Conservation (phyloP, 1,140 invertebrate species). For the Conus ventricosus region DNA sequence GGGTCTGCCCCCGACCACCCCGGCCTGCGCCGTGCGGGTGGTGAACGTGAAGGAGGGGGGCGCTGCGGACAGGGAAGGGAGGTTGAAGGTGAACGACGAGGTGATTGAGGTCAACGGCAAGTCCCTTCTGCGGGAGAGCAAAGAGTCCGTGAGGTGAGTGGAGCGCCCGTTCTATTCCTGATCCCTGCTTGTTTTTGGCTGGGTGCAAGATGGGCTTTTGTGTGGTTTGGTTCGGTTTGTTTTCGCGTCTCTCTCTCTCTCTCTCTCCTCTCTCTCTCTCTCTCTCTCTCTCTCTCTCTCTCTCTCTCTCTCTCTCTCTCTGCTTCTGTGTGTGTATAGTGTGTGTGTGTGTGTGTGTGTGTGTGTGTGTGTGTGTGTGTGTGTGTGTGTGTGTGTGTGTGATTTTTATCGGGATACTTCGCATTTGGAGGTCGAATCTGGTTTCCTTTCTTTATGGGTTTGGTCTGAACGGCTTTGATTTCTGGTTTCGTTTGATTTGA, state of each 20-base stretch:
- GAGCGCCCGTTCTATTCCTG: too few relatives aligned
- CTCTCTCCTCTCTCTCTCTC: not conserved
- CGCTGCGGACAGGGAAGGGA: constrained; percentile 45
- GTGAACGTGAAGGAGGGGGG: constrained; percentile 51
- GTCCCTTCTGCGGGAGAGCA: constrained; percentile 51
- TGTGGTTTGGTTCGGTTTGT: too few relatives aligned
- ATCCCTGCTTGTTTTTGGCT: too few relatives aligned
- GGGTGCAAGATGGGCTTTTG: too few relatives aligned
- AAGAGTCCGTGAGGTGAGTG: constrained; percentile 55
- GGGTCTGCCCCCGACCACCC: not conserved
- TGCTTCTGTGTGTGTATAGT: not conserved
- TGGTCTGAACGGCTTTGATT: too few relatives aligned
- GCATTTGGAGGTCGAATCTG: too few relatives aligned
- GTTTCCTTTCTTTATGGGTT: too few relatives aligned
- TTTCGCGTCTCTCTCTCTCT: too few relatives aligned
- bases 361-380: not conserved
- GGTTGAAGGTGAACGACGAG: constrained; percentile 59
- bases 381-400: not conserved
- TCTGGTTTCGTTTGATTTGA: too few relatives aligned
- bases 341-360: not conserved
- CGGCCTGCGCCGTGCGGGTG: constrained; percentile 31
- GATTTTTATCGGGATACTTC: not conserved
- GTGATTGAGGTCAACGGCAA: constrained; percentile 60
- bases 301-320: not conserved
- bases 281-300: too few relatives aligned